Evolutionary conservation across 2,888 invertebrate species (phyloP).

Genomic region (Eumacrocentrus americanus): DNA sequence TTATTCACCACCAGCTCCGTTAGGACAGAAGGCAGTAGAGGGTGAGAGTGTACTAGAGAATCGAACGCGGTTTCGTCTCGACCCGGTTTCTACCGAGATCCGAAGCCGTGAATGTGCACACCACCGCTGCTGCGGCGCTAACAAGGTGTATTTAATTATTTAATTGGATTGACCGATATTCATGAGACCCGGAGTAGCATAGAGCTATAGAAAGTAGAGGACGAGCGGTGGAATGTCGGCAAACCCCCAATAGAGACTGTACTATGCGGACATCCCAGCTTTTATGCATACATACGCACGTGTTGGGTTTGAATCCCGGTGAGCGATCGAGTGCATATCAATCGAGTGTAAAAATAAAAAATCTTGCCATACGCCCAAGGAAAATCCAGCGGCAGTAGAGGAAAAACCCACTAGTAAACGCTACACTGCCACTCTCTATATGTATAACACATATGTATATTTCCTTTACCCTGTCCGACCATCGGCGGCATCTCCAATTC

Average conservation of each 20-base stretch:
- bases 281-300: slow-evolving; percentile 20
- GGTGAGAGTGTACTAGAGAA: neutral
- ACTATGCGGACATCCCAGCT: neutral
- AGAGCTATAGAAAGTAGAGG: neutral
- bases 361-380: neutral
- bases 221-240: neutral
- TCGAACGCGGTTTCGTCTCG: neutral
- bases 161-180: slow-evolving; percentile 59
- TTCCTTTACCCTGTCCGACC: too few species aligned
- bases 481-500: neutral
- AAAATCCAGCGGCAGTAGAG: neutral
- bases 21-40: neutral
- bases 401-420: too few species aligned
- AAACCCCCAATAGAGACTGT: slow-evolving; percentile 14
- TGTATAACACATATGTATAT: too few species aligned
- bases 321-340: slow-evolving; percentile 11
- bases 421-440: too few species aligned
- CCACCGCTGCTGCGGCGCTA: slow-evolving; percentile 28
- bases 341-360: slow-evolving; percentile 7
- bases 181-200: slow-evolving; percentile 19
- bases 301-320: neutral
- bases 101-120: slow-evolving; percentile 38
- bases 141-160: slow-evolving; percentile 48
- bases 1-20: slow-evolving; percentile 1
- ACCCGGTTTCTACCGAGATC: neutral